A percentile compares a stretch with the other conserved stretches of the same genome.
These are phyloP conservation scores for Mnemiopsis leidyi DNA, from an alignment of 37 sponge, comb jelly and placozoan genomes.

Conservation along the genomic window DNA sequence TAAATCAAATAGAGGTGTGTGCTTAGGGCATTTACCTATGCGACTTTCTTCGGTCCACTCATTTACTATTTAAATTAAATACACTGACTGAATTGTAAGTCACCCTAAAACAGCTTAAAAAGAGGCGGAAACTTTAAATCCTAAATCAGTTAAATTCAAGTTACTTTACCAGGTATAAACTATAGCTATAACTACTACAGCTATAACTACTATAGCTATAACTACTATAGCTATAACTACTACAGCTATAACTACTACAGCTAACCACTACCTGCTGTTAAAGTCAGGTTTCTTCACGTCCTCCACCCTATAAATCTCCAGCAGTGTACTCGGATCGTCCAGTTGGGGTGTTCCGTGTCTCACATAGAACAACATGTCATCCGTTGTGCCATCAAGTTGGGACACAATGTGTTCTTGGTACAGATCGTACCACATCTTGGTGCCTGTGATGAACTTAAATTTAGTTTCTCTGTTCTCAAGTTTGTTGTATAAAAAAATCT, in stretches of 20 bases:
- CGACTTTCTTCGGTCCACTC: background rate
- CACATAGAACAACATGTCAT: conserved; percentile 54
- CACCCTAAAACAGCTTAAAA: too few relatives aligned
- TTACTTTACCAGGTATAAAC: too few relatives aligned
- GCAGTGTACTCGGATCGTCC: background rate
- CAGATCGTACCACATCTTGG: conserved; percentile 31
- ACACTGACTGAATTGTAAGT: background rate
- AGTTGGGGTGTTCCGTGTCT: background rate
- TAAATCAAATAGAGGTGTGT: background rate
- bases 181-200: too few relatives aligned
- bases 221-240: too few relatives aligned
- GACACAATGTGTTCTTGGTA: conserved; percentile 11
- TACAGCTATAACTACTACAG: too few relatives aligned
- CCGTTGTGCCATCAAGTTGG: background rate
- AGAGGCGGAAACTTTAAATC: too few relatives aligned
- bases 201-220: too few relatives aligned
- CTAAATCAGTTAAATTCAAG: too few relatives aligned
- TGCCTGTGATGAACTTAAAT: too few relatives aligned
- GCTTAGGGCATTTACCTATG: too few relatives aligned
- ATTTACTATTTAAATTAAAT: background rate
- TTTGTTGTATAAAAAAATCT: background rate
- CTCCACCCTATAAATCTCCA: conserved; percentile 30
- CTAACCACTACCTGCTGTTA: background rate
- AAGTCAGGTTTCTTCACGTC: background rate
- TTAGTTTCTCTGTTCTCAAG: too few relatives aligned